A percentile compares a stretch with the other conserved stretches of the same genome.
Conservation (phyloP, 2,797 vertebrate species). For the Centroberyx gerrardi region DNA sequence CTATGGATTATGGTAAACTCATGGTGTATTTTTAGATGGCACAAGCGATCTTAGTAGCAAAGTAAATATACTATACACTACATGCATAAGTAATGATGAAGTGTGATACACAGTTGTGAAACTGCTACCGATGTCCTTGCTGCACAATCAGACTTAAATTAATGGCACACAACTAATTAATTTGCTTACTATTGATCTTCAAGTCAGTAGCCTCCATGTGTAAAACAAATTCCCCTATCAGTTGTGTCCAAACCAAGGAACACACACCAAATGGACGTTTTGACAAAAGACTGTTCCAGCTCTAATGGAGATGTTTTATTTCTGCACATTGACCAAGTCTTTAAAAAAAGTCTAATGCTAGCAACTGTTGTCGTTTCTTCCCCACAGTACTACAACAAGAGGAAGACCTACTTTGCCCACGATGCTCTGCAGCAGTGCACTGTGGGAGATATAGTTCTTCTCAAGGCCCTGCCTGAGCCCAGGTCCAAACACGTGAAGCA, state of each 20-base stretch:
- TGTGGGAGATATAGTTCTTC: slow-evolving; percentile 93
- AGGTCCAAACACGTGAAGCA: slow-evolving; percentile 94
- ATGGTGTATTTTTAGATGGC: too few relatives aligned
- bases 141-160: too few relatives aligned
- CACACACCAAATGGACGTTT: too few relatives aligned
- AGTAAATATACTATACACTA: too few relatives aligned
- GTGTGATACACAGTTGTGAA: too few relatives aligned
- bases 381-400: slow-evolving; percentile 95
- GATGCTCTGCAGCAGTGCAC: slow-evolving; percentile 92
- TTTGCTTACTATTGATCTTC: too few relatives aligned
- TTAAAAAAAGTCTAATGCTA: not conserved
- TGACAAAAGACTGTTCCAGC: not conserved
- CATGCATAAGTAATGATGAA: too few relatives aligned
- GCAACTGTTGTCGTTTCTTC: slow-evolving; percentile 14
- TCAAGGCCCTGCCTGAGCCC: slow-evolving; percentile 91
- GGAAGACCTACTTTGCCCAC: slow-evolving; percentile 98
- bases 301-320: not conserved
- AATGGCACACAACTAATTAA: too few relatives aligned
- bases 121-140: too few relatives aligned
- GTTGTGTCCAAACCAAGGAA: not conserved
- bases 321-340: not conserved
- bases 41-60: too few relatives aligned
- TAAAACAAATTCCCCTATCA: not conserved
- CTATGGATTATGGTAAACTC: too few relatives aligned
- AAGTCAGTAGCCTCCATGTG: too few relatives aligned